These are phyloP conservation scores for Eurois occulta DNA, from an alignment of 2,888 invertebrate genomes.

Conservation along the genomic window DNA sequence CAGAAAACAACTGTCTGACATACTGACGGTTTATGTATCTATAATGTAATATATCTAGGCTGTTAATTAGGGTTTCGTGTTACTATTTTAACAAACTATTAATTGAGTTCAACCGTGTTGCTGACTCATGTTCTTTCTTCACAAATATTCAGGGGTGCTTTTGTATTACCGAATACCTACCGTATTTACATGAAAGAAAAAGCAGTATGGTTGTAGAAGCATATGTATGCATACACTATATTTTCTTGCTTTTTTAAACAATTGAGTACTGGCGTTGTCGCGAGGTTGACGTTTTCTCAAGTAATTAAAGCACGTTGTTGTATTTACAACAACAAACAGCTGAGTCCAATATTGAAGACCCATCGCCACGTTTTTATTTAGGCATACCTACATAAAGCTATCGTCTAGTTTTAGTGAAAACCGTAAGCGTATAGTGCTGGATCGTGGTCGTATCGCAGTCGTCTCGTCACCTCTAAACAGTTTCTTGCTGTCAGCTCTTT, in stretches of 20 bases:
- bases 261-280: not conserved
- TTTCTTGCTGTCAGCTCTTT: slow-evolving; percentile 38
- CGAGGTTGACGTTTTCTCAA: not conserved
- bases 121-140: slow-evolving; percentile 9
- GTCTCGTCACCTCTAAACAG: slow-evolving; percentile 29
- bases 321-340: not conserved
- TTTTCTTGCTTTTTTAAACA: not conserved
- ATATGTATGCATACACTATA: not conserved
- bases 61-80: slow-evolving; percentile 10
- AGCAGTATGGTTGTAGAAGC: not conserved
- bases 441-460: slow-evolving; percentile 42
- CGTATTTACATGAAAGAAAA: not conserved
- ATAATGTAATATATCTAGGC: not conserved
- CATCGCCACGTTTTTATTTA: not conserved
- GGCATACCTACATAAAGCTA: not conserved
- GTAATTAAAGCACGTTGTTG: not conserved
- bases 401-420: not conserved
- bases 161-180: not conserved
- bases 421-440: not conserved
- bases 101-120: not conserved
- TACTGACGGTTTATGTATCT: not conserved
- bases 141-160: slow-evolving; percentile 7
- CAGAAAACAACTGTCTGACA: not conserved
- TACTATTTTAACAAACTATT: slow-evolving; percentile 17
- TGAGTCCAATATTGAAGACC: not conserved